Evolutionary conservation across 2,797 vertebrate species (phyloP).

Genomic region (Microcaecilia unicolor): DNA sequence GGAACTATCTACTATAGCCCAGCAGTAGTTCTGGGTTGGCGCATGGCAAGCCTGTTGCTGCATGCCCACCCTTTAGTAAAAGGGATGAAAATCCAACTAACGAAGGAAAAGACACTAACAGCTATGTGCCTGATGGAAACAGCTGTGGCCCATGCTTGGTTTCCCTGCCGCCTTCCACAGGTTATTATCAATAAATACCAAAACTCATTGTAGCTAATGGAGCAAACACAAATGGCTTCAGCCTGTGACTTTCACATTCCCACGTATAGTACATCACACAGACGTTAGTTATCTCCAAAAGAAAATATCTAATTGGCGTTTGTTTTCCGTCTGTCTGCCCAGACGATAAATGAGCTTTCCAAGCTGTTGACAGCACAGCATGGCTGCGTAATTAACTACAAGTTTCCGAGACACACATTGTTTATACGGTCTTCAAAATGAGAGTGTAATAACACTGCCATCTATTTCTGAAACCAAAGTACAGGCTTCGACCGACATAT

Average conservation of each 20-base stretch:
- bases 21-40: too few species aligned
- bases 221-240: slow-evolving; percentile 10
- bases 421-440: too few species aligned
- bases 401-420: slow-evolving; percentile 10
- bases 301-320: slow-evolving; percentile 13
- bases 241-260: slow-evolving; percentile 10
- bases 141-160: background rate
- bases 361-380: slow-evolving; percentile 15
- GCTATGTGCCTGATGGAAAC: slow-evolving; percentile 9
- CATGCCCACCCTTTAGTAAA: too few species aligned
- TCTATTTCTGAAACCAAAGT: too few species aligned
- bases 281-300: slow-evolving; percentile 4
- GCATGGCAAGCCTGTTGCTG: too few species aligned
- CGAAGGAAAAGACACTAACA: background rate
- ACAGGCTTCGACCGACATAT: too few species aligned
- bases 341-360: slow-evolving; percentile 18
- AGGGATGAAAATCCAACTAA: background rate
- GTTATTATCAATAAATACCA: slow-evolving; percentile 9
- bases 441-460: too few species aligned
- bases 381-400: slow-evolving; percentile 14
- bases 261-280: slow-evolving; percentile 15
- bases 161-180: too few species aligned
- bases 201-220: too few species aligned
- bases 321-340: slow-evolving; percentile 19
- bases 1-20: too few species aligned